Conservation (phyloP, 2,797 vertebrate genomes). For the Chrosomus eos region DNA sequence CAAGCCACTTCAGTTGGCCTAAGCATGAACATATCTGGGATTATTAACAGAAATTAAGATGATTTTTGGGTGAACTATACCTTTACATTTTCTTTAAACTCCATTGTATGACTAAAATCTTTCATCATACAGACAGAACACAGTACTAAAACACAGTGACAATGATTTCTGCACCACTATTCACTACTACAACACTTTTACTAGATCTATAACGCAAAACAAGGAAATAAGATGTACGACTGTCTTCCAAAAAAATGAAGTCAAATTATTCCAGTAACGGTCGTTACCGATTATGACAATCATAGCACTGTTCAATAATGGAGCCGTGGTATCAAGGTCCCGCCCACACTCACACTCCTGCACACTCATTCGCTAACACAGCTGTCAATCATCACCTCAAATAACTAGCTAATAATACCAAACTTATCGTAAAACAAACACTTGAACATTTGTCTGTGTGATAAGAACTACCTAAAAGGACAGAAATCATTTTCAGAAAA, state of each 20-base stretch:
- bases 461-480: background rate
- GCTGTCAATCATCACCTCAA: background rate
- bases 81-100: background rate
- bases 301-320: background rate
- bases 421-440: background rate
- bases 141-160: background rate
- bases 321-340: background rate
- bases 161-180: background rate
- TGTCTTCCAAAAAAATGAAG: no score
- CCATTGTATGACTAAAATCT: background rate
- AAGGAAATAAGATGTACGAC: background rate
- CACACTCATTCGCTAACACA: background rate
- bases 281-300: no score
- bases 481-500: background rate
- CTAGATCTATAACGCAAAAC: background rate
- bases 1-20: no score
- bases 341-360: background rate
- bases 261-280: no score
- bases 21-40: no score
- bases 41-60: no score
- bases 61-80: no score
- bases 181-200: background rate
- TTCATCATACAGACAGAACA: background rate
- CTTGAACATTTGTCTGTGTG: background rate
- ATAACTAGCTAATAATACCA: no score